Conservation (phyloP, 2,113 vertebrate species). For the Herpetotheres cachinnans region DNA sequence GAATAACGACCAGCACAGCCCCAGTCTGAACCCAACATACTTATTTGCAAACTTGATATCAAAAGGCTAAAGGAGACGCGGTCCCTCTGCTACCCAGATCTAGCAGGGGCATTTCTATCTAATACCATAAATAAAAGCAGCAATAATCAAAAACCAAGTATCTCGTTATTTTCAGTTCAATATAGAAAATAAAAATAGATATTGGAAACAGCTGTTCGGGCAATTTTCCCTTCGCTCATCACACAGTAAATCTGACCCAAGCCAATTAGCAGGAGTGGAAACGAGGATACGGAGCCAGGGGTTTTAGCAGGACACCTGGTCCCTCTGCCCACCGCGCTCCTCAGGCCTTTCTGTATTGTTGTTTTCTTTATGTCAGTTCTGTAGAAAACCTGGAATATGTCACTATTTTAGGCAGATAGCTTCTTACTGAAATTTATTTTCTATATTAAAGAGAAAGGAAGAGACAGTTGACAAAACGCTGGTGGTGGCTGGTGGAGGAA, state of each 20-base stretch:
- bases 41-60: background rate
- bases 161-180: slow-evolving; percentile 16
- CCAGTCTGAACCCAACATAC: background rate
- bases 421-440: background rate
- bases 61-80: background rate
- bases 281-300: background rate
- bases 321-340: rapidly evolving
- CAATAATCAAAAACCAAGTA: background rate
- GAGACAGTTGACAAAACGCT: background rate
- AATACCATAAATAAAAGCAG: slow-evolving; percentile 21
- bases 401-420: rapidly evolving
- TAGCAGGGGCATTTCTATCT: background rate
- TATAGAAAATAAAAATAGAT: slow-evolving; percentile 35
- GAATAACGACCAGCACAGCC: background rate
- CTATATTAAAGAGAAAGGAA: slow-evolving; percentile 5
- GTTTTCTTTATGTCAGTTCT: background rate
- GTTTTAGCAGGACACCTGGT: background rate
- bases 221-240: background rate
- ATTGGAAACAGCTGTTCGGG: background rate
- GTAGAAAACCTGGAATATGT: background rate
- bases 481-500: background rate
- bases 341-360: background rate
- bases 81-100: background rate
- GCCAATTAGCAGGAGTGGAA: background rate
- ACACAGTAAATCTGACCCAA: background rate